Evolutionary conservation across 2,113 vertebrate genomes (phyloP).

Genomic region (Sander vitreus): DNA sequence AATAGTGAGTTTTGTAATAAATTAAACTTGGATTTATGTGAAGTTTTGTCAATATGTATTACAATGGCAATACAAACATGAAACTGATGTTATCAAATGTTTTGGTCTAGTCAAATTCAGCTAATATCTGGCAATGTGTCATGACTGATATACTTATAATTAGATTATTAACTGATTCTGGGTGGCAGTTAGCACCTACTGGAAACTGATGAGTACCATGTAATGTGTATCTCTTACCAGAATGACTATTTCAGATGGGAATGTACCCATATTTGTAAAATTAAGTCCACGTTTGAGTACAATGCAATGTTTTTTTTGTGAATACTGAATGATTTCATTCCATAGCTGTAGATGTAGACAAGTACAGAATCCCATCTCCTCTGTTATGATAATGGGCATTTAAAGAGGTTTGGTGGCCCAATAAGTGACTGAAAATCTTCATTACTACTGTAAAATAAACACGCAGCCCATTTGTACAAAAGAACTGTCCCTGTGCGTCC

Average conservation of each 20-base stretch:
- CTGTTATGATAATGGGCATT: constrained; percentile 26
- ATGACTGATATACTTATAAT: constrained; percentile 2
- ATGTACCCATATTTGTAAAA: constrained; percentile 36
- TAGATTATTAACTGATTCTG: background rate
- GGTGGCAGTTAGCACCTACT: background rate
- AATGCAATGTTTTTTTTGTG: constrained; percentile 62
- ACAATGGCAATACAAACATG: constrained; percentile 19
- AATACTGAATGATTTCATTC: constrained; percentile 56
- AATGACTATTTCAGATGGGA: constrained; percentile 47
- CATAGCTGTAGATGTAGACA: constrained; percentile 42
- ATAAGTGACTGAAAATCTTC: constrained; percentile 41
- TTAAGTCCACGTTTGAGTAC: constrained; percentile 24
- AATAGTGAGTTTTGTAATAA: constrained; percentile 52
- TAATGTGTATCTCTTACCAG: constrained; percentile 23
- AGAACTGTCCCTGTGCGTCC: constrained; percentile 33
- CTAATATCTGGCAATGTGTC: background rate
- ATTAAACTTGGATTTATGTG: constrained; percentile 40
- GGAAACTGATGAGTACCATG: constrained; percentile 24
- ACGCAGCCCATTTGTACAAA: constrained; percentile 37
- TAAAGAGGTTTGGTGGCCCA: constrained; percentile 33
- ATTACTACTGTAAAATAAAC: constrained; percentile 62
- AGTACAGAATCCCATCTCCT: constrained; percentile 30
- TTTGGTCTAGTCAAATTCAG: constrained; percentile 16
- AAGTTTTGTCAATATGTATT: constrained; percentile 42
- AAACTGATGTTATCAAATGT: background rate